A percentile compares a stretch with the other conserved stretches of the same genome.
Conservation (phyloP, 2,113 vertebrate species). For the Sinocyclocheilus anophthalmus region DNA sequence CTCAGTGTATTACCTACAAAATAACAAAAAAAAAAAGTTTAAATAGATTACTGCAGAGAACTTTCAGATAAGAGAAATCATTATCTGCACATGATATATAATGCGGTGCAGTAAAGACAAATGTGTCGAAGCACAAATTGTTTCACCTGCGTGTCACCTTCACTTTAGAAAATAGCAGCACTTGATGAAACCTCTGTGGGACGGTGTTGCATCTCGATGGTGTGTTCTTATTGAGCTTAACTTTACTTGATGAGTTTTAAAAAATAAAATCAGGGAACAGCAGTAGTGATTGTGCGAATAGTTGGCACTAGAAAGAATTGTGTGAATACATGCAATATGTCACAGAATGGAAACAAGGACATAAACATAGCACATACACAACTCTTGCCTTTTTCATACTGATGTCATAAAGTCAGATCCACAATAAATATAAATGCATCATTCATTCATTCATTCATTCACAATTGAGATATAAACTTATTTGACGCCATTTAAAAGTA, state of each 20-base stretch:
- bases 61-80: not conserved
- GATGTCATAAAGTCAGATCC: not conserved
- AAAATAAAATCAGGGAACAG: not conserved
- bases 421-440: not conserved
- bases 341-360: not conserved
- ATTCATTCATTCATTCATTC: too few species aligned
- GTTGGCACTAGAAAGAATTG: not conserved
- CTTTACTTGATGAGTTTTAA: not conserved
- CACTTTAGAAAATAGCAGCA: conserved; percentile 1
- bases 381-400: not conserved
- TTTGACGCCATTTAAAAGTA: not conserved
- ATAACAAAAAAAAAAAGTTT: not conserved
- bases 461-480: not conserved
- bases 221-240: not conserved
- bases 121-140: not conserved
- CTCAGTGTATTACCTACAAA: not conserved
- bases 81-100: not conserved
- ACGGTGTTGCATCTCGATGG: conserved; percentile 20
- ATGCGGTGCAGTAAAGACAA: not conserved
- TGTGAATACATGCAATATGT: not conserved
- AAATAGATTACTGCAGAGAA: not conserved
- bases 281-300: not conserved
- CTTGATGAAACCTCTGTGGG: conserved; percentile 10
- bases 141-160: conserved; percentile 28
- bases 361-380: not conserved